These are phyloP conservation scores for Oreocharis arfaki DNA, from an alignment of 2,113 vertebrate species.

Conservation along the genomic window DNA sequence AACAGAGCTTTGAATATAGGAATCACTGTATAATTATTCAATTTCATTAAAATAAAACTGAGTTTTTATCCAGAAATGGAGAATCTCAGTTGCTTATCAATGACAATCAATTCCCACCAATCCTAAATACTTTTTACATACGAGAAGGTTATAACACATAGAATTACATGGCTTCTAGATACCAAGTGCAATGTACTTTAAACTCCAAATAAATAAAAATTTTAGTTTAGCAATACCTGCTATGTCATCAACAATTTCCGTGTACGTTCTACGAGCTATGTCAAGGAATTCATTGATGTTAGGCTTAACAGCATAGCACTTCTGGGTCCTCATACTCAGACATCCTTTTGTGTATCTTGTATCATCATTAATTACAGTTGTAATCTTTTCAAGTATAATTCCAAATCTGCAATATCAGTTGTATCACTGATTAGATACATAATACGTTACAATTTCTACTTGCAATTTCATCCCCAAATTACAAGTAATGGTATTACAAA, in stretches of 20 bases:
- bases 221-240: conserved; percentile 76
- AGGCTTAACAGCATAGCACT: conserved; percentile 94
- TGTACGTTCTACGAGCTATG: conserved; percentile 90
- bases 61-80: not conserved
- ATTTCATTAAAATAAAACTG: not conserved
- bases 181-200: not conserved
- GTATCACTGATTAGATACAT: not conserved
- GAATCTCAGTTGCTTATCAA: not conserved
- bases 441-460: not conserved
- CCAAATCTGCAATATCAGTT: conserved; percentile 78
- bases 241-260: conserved; percentile 96
- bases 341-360: conserved; percentile 87
- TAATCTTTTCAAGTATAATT: conserved; percentile 89
- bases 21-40: not conserved
- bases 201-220: not conserved
- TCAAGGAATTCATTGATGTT: conserved; percentile 94
- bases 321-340: conserved; percentile 93
- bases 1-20: not conserved
- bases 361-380: conserved; percentile 90
- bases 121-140: not conserved
- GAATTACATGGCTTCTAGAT: not conserved
- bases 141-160: not conserved
- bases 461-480: not conserved
- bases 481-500: not conserved
- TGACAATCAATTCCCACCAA: not conserved